A percentile compares a stretch with the other conserved stretches of the same genome.
Conservation (phyloP, 2,888 invertebrate species). For the Gymnocheta viridis region DNA sequence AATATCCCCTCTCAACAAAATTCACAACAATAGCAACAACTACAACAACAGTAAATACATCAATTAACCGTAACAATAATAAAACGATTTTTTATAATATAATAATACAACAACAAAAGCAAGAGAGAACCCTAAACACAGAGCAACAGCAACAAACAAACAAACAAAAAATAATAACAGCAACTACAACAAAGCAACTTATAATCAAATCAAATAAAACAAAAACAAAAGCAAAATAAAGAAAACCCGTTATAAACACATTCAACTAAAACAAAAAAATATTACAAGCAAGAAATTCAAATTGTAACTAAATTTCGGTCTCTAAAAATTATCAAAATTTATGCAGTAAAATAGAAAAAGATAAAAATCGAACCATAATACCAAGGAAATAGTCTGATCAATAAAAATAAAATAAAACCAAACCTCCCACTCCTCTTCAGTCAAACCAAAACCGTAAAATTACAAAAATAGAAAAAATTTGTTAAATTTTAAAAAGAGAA, state of each 20-base stretch:
- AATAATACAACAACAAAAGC: slow-evolving; percentile 61
- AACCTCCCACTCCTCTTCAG: slow-evolving; percentile 31
- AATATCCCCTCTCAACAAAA: slow-evolving; percentile 39
- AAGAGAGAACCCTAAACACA: slow-evolving; percentile 37
- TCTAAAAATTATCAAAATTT: slow-evolving; percentile 62
- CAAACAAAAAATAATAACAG: slow-evolving; percentile 63
- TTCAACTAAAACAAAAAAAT: slow-evolving; percentile 60
- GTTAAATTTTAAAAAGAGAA: slow-evolving; percentile 71
- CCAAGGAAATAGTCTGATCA: slow-evolving; percentile 65
- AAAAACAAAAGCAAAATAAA: slow-evolving; percentile 70
- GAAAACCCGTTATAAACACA: slow-evolving; percentile 63
- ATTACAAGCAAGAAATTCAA: slow-evolving; percentile 41
- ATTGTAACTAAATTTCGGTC: slow-evolving; percentile 44
- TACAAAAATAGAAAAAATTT: slow-evolving; percentile 71
- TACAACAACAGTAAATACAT: slow-evolving; percentile 63
- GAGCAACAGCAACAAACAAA: slow-evolving; percentile 66
- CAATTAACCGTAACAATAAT: slow-evolving; percentile 69
- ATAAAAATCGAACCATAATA: slow-evolving; percentile 60
- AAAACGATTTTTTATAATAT: slow-evolving; percentile 63
- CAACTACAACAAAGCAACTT: slow-evolving; percentile 64
- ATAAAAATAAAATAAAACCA: slow-evolving; percentile 64
- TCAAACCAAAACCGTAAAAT: slow-evolving; percentile 60
- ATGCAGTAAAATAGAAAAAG: slow-evolving; percentile 68
- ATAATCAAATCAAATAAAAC: slow-evolving; percentile 70
- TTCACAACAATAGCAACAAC: slow-evolving; percentile 67